Evolutionary conservation across 2,888 invertebrate genomes (phyloP).

Genomic region (Euproctis similis): DNA sequence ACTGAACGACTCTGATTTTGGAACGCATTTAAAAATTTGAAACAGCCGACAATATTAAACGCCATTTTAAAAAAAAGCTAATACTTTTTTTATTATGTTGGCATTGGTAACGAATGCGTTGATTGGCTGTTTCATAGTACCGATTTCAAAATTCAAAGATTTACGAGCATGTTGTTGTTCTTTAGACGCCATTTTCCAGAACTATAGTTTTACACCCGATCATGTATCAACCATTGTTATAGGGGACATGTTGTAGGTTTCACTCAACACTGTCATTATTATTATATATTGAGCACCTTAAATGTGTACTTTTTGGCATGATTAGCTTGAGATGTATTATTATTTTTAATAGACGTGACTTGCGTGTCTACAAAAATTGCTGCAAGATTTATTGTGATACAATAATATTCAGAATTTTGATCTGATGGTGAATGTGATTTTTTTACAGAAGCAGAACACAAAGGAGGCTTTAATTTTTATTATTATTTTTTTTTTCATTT

Average conservation of each 20-base stretch:
- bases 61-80: too few relatives aligned
- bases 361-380: slow-evolving; percentile 15
- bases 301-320: slow-evolving; percentile 46
- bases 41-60: slow-evolving; percentile 10
- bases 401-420: too few relatives aligned
- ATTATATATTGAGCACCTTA: slow-evolving; percentile 46
- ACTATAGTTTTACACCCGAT: slow-evolving; percentile 16
- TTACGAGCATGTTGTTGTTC: slow-evolving; percentile 57
- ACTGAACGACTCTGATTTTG: slow-evolving; percentile 29
- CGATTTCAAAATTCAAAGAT: slow-evolving; percentile 15
- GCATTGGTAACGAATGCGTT: too few relatives aligned
- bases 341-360: slow-evolving; percentile 16
- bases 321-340: slow-evolving; percentile 32
- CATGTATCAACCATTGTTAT: slow-evolving; percentile 19
- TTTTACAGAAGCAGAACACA: too few relatives aligned
- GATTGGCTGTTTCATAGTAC: slow-evolving; percentile 16
- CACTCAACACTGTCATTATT: slow-evolving; percentile 41
- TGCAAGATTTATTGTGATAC: slow-evolving; percentile 5
- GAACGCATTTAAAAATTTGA: slow-evolving; percentile 19
- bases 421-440: too few relatives aligned
- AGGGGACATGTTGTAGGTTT: slow-evolving; percentile 24
- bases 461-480: too few relatives aligned
- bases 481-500: too few relatives aligned
- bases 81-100: too few relatives aligned
- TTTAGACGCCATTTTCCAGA: slow-evolving; percentile 21